Evolutionary conservation across 2,113 vertebrate genomes (phyloP), one percentile per base, ranked within the genome.

Genomic region (Corapipo altera): DNA sequence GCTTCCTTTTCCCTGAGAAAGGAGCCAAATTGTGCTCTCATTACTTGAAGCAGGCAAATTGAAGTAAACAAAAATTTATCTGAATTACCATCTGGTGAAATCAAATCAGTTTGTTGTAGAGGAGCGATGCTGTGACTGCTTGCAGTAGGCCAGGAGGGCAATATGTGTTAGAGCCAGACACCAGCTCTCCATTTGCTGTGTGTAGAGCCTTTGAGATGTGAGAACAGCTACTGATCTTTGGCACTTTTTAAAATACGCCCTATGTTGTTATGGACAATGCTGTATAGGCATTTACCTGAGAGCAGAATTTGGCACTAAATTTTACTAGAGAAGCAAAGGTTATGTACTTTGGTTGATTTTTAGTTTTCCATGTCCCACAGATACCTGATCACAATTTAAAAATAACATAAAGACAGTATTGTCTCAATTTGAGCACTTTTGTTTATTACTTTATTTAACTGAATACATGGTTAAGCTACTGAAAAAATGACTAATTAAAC

Each of bases 391-490:
- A 64, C 97, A 92, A 64, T 94, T 96, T 90, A 73, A 92, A 88
- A 87, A 72, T 27, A 69, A 82, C 96, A 93, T 94, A 90, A 97
- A 94, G 76, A 97, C 72, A 93, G 76, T 95, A 97, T 97, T 83
- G 96, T 97, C 93, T 98, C 96, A 97, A 97, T 91, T 97, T 81
- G 76, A 78, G 51, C 93, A 94, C 92, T 95, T 97, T 94, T 96
- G 96, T 97, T 95, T 96, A 96, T 98, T 92, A 96, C 85, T 97
- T 96, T 97, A 97, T 97, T 97, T 97, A 95, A 95, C 70, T 95
- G 94, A 98, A 82, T 96, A 97, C 96, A 93, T 97, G 96, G 91
- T 92, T 97, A 96, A 97, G 88, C 88, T 97, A 97, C 95, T 97
- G 97, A 96, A 88, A 91, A 97, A 97, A 95, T 94, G 33, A 97